Evolutionary conservation across 1,140 invertebrate genomes (phyloP), one percentile per base, ranked within the genome.

Genomic region (Papilio xuthus): DNA sequence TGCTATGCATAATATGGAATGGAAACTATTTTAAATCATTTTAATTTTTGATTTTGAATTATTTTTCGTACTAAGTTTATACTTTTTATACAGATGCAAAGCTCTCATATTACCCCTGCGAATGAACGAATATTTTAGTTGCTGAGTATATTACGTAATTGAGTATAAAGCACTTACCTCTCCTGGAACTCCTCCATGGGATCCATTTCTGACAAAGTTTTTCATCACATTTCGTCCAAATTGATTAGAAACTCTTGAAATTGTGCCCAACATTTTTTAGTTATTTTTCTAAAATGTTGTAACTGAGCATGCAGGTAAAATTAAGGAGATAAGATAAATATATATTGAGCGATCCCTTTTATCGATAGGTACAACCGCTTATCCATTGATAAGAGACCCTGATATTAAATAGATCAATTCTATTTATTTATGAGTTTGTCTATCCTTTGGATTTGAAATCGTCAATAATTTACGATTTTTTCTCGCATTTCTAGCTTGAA

Each of bases 111-210:
- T n/a, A n/a, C n/a, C n/a, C n/a, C n/a, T n/a, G n/a, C n/a, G n/a
- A n/a, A 60, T 1, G 32, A 20, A 18, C 71, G 20, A 53, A 20
- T 53, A 9, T 47, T 47, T 12, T 78, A 60, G 4, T 23, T 28
- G 12, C 13, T 13, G 76, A 10, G 44, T 8, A 28, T 60, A 78
- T 88, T 87, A 89, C 83, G 85, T 89, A 88, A 88, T 73, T 80
- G 53, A 80, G 79, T 56, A 78, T 67, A 9, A 77, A 15, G 23
- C n/a, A 20, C 92, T 92, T 94, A 96, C 96, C 90, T 94, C 94
- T 80, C 96, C 96, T 78, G 95, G 95, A 84, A 95, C 85, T 53
- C 96, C 96, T 23, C 96, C 96, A 83, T 95, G 94, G 20, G 91
- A 93, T 76, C 95, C 94, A 80, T 94, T 94, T 82, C 96, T 95